A percentile compares a stretch with the other conserved stretches of the same genome.
Conservation (phyloP, 2,888 invertebrate genomes). For the Drosophila koepferae region DNA sequence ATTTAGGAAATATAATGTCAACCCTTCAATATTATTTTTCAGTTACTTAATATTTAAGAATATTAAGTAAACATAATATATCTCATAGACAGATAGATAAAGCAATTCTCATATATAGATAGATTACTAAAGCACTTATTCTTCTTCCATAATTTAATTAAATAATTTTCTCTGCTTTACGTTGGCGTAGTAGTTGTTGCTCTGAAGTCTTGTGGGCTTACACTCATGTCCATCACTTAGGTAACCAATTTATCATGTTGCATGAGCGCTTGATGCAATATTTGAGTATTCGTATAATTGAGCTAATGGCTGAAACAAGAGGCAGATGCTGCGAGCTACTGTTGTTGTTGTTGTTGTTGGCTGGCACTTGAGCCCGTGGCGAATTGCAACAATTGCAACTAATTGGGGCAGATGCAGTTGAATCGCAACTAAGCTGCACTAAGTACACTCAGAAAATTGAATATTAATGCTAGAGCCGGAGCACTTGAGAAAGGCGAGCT, state of each 20-base stretch:
- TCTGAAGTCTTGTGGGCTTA: neutral
- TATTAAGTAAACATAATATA: too few relatives aligned
- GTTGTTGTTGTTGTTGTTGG: constrained; percentile 16
- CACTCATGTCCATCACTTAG: constrained; percentile 8
- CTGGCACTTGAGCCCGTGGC: constrained; percentile 49
- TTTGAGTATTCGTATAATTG: constrained; percentile 36
- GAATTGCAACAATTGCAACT: constrained; percentile 71
- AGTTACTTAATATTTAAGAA: too few relatives aligned
- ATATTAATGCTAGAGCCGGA: constrained; percentile 68
- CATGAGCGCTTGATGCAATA: constrained; percentile 29
- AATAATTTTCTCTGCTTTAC: neutral
- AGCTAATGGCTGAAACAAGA: constrained; percentile 32
- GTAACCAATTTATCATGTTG: constrained; percentile 35
- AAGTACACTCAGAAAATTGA: constrained; percentile 77
- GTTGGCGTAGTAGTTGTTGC: neutral
- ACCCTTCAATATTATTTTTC: too few relatives aligned
- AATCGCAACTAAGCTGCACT: constrained; percentile 59
- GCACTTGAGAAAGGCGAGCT: constrained; percentile 57
- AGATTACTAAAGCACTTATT: neutral
- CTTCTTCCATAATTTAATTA: neutral
- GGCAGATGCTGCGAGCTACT: constrained; percentile 21
- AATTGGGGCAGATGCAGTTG: constrained; percentile 60
- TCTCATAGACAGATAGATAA: too few relatives aligned
- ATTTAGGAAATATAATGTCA: too few relatives aligned
- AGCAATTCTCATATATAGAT: neutral